Base-by-base conservation (phyloP, 2,797 vertebrate genomes). In the Lophotriccus pileatus region DNA sequence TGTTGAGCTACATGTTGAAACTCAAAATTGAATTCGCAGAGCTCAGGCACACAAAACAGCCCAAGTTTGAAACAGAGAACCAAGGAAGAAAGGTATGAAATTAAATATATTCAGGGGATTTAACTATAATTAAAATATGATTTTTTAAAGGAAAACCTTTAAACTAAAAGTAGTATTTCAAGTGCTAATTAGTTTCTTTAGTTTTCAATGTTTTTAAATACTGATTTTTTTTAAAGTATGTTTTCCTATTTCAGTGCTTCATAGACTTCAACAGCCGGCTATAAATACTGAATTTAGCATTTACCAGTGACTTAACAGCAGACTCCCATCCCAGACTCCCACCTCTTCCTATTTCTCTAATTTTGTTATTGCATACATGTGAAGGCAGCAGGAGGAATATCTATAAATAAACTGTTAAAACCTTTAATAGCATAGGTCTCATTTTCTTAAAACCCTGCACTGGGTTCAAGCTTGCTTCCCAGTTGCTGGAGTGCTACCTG, bases 11-110 rank as follows among this genome's bases (percentile, higher is more conserved):
- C 43, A 59, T 78, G 46, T 90, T 95, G 80, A 85, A 94, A 94
- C 72, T 89, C 60, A 83, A 82, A 82, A 87, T 63, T 30, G 37
- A 69, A 83, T 93, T 85, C 7, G 2, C 83, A 85, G 78, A 93
- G 44, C 78, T 95, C 75, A 95, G 91, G 58, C 80, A 90, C 36
- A 66, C 73, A 82, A 92, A 96, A 59, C 87, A 89, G 32, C 41
- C 68, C 47, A 78, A 70, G 79, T 77, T 50, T 89, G 87, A 94
- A 92, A 91, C 44, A 89, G 47, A 85, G 25, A 90, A 55, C 56
- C 44, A 70, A 92, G 72, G 78, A 96, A 63, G 77, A 90, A 90
- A 95, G 81, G 66, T 93, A 93, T 81, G 84, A 87, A 86, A 92
- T 73, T 34, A 84, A 91, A 67, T 92, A 12, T 70, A 55, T 74